Evolutionary conservation across 2,797 vertebrate genomes (phyloP).

Genomic region (Hyperoplus lanceolatus): DNA sequence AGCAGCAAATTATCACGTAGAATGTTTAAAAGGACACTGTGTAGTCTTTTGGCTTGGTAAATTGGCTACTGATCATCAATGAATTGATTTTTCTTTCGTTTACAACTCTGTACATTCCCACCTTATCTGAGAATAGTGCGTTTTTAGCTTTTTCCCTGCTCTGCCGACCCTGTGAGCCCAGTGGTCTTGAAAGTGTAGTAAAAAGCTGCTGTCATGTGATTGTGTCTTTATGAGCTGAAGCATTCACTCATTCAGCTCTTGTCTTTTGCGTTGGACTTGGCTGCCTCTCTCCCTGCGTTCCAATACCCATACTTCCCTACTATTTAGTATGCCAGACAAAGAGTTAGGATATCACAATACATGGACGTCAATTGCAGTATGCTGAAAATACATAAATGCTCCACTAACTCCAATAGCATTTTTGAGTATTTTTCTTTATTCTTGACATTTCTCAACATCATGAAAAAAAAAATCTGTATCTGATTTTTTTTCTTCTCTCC

Average conservation of each 20-base stretch:
- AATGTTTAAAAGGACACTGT: neutral
- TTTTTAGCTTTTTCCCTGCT: neutral
- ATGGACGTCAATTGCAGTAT: no score
- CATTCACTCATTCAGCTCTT: neutral
- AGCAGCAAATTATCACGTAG: neutral
- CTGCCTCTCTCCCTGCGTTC: no score
- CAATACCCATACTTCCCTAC: no score
- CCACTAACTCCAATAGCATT: no score
- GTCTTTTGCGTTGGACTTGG: slow-evolving; percentile 10
- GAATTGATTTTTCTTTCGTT: neutral
- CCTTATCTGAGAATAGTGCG: neutral
- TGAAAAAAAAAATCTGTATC: no score
- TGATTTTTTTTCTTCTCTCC: no score
- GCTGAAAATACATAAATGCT: no score
- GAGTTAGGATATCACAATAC: no score
- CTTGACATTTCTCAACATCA: no score
- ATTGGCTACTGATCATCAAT: neutral
- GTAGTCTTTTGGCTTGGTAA: neutral
- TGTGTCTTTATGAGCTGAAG: slow-evolving; percentile 1
- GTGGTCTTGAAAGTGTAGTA: neutral
- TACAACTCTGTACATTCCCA: no score
- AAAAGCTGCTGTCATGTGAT: slow-evolving; percentile 40
- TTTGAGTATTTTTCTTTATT: no score
- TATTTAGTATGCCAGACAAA: no score
- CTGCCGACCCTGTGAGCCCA: neutral